Evolutionary conservation across 1,140 invertebrate genomes (phyloP).

Genomic region (Musca domestica): DNA sequence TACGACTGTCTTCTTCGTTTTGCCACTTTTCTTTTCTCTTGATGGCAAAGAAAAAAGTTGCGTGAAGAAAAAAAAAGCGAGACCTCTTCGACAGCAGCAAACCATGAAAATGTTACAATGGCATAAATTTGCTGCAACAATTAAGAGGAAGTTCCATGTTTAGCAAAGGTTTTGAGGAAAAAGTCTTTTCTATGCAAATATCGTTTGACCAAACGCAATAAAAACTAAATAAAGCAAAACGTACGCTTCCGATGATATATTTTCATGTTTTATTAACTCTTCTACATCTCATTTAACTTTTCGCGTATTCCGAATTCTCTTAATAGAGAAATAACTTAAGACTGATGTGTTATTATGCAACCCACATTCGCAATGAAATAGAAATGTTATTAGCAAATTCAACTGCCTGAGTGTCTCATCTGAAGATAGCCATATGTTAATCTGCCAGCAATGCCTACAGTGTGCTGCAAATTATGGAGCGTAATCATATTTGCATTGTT

Average conservation of each 20-base stretch:
- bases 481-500: slow-evolving; percentile 3
- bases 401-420: no score
- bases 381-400: no score
- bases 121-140: slow-evolving; percentile 6
- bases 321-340: no score
- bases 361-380: background rate
- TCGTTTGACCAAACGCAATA: no score
- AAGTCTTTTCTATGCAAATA: slow-evolving; percentile 4
- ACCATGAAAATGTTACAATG: slow-evolving; percentile 11
- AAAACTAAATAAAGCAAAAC: background rate
- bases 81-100: background rate
- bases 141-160: background rate
- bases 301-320: no score
- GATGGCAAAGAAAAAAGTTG: no score
- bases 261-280: background rate
- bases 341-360: background rate
- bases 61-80: no score
- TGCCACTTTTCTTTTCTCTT: no score
- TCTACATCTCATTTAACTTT: no score
- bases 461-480: background rate
- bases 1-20: no score
- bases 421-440: no score
- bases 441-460: background rate
- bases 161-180: background rate
- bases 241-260: background rate